Conservation (phyloP, 2,888 invertebrate genomes). For the Plemyria rubiginata region DNA sequence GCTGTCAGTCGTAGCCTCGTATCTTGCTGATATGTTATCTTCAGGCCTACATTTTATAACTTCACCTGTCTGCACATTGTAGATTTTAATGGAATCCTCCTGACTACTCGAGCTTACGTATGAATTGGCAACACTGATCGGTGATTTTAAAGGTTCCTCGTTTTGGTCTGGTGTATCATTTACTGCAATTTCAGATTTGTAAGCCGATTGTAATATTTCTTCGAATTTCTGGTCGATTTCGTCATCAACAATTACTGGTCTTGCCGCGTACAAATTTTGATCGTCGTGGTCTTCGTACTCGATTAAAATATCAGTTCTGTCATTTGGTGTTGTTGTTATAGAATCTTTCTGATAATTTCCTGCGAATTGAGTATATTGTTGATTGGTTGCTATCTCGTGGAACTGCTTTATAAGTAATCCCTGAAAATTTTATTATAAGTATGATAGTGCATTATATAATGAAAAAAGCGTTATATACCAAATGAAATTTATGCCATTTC, state of each 20-base stretch:
- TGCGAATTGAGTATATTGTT: constrained; percentile 70
- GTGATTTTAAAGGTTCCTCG: constrained; percentile 65
- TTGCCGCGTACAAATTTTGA: constrained; percentile 65
- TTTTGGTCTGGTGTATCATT: constrained; percentile 49
- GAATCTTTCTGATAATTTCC: constrained; percentile 60
- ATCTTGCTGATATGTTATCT: constrained; percentile 77
- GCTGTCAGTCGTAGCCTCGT: constrained; percentile 65
- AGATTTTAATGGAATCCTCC: constrained; percentile 82
- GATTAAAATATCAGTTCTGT: constrained; percentile 68
- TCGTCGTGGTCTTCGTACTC: constrained; percentile 73
- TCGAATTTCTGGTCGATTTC: constrained; percentile 74
- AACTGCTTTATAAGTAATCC: constrained; percentile 80
- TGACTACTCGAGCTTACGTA: constrained; percentile 77
- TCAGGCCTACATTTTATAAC: constrained; percentile 77
- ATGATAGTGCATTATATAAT: constrained; percentile 39
- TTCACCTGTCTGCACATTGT: constrained; percentile 81
- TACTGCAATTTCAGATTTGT: constrained; percentile 51
- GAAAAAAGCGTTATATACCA: neutral
- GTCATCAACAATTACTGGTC: constrained; percentile 66
- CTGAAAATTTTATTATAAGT: constrained; percentile 65
- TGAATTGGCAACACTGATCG: constrained; percentile 68
- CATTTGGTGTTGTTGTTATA: constrained; percentile 62
- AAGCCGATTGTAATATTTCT: constrained; percentile 70
- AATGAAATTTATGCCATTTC: constrained; percentile 5
- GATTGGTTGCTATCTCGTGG: constrained; percentile 74